phyloP scores from a whole-genome alignment of 2,797 vertebrate genomes.

The Amblyraja radiata region DNA sequence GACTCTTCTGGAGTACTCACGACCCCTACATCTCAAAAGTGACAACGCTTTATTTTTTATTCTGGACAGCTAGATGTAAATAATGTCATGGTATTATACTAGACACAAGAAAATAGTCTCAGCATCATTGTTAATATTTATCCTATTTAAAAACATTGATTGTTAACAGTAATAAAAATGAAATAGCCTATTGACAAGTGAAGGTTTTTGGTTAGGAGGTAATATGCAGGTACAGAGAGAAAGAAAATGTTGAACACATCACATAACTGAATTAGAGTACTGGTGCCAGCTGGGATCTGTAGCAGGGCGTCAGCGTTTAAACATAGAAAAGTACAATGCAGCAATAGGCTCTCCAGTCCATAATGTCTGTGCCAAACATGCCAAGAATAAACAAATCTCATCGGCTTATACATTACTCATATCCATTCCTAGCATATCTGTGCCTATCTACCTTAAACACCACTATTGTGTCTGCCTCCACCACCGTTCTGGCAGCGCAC shows the following conservation, averaged over 20 bases:
- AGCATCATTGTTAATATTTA: neutral
- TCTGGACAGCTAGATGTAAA: neutral
- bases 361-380: too few relatives aligned
- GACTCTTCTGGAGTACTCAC: neutral
- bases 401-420: too few relatives aligned
- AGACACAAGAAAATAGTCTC: neutral
- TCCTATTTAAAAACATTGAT: neutral
- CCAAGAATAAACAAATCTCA: too few relatives aligned
- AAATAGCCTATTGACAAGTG: neutral
- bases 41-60: neutral
- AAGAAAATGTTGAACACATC: neutral
- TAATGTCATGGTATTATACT: neutral
- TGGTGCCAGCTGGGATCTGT: neutral
- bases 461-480: too few relatives aligned
- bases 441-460: too few relatives aligned
- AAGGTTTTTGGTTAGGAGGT: neutral
- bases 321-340: neutral
- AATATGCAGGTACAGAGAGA: neutral
- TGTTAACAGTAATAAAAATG: neutral
- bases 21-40: neutral
- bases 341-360: too few relatives aligned
- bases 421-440: too few relatives aligned
- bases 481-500: too few relatives aligned
- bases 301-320: neutral
- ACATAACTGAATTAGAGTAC: neutral